Evolutionary conservation across 2,113 vertebrate genomes (phyloP).

Genomic region (Xenopus tropicalis): DNA sequence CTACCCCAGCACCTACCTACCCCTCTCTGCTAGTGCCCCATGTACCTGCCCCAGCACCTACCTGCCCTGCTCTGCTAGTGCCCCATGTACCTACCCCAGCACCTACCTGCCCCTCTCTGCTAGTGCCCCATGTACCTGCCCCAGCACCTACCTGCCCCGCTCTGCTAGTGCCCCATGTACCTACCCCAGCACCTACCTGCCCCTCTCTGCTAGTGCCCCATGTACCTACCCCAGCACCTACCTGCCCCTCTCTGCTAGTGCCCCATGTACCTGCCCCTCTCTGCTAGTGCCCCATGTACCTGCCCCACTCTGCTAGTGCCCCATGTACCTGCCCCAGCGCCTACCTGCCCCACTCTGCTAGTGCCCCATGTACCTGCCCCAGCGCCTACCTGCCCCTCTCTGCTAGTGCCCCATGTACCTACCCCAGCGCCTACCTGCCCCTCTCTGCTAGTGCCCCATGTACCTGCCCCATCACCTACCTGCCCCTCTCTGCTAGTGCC

Average conservation of each 20-base stretch:
- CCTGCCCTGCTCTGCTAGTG: too few species aligned
- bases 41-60: constrained; percentile 66
- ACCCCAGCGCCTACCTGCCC: too few species aligned
- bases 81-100: constrained; percentile 60
- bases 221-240: constrained; percentile 66
- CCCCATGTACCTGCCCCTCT: constrained; percentile 61
- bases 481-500: too few species aligned
- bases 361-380: constrained; percentile 58
- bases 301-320: constrained; percentile 52
- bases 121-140: constrained; percentile 57
- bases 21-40: constrained; percentile 3
- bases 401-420: constrained; percentile 55
- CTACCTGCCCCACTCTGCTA: too few species aligned
- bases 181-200: too few species aligned
- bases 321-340: constrained; percentile 62
- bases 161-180: constrained; percentile 50
- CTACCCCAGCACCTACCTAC: too few species aligned
- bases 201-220: constrained; percentile 3
- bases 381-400: too few species aligned
- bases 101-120: too few species aligned
- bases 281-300: constrained; percentile 56
- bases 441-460: constrained; percentile 11
- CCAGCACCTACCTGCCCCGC: too few species aligned
- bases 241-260: too few species aligned
- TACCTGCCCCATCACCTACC: constrained; percentile 69